These are phyloP conservation scores for Amphipyra tragopoginis DNA, from an alignment of 2,888 invertebrate genomes.

Conservation along the genomic window DNA sequence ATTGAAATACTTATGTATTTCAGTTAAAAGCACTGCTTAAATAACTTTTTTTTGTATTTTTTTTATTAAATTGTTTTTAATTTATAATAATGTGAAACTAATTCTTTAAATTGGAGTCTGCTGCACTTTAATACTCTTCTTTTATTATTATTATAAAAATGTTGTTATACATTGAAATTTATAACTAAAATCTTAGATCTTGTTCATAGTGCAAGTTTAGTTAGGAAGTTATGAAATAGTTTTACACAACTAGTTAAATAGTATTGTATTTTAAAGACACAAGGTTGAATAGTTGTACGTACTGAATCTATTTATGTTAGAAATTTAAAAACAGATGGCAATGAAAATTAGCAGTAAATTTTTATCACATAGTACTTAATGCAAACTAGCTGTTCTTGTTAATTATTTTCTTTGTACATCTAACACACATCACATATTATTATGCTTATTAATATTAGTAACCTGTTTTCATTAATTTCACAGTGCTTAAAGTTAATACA, in stretches of 20 bases:
- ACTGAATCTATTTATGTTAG: conserved; percentile 21
- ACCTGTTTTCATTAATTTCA: conserved; percentile 2
- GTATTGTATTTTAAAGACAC: conserved; percentile 1
- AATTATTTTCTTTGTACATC: conserved; percentile 1
- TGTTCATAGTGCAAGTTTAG: too few relatives aligned
- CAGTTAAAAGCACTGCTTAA: conserved; percentile 7
- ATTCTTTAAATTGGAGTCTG: background rate
- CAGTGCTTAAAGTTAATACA: conserved; percentile 9
- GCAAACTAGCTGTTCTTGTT: background rate
- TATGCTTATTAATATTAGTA: conserved; percentile 24
- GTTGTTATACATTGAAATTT: too few relatives aligned
- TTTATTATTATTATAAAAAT: too few relatives aligned
- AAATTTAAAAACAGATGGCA: conserved; percentile 12
- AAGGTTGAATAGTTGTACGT: conserved; percentile 11
- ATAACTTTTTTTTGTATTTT: background rate
- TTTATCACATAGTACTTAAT: background rate
- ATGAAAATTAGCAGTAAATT: conserved; percentile 4
- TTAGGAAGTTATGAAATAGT: background rate
- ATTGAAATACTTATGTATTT: background rate
- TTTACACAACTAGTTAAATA: conserved; percentile 5
- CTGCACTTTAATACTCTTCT: background rate
- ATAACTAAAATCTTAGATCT: too few relatives aligned
- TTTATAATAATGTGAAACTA: too few relatives aligned
- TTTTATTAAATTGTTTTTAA: too few relatives aligned
- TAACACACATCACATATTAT: conserved; percentile 28